Conservation (phyloP, 2,113 vertebrate species). For the Lophius piscatorius region DNA sequence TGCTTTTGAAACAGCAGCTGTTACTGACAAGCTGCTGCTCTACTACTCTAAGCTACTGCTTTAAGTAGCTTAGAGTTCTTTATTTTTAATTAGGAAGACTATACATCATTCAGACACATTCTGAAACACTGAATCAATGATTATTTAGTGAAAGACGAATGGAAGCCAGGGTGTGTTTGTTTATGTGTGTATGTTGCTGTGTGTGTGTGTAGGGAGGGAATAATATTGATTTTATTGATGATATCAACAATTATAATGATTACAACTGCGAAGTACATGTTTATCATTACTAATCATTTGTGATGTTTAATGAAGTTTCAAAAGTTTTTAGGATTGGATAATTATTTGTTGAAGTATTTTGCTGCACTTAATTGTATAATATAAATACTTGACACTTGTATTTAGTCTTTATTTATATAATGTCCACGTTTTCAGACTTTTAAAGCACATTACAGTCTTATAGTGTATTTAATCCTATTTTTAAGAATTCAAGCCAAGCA, state of each 20-base stretch:
- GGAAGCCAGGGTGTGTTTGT: constrained; percentile 31
- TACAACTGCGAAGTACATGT: constrained; percentile 46
- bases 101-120: constrained; percentile 43
- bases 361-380: too few species aligned
- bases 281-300: constrained; percentile 45
- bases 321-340: not conserved
- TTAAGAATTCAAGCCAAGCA: too few species aligned
- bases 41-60: too few species aligned
- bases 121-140: constrained; percentile 41
- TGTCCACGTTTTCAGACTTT: too few species aligned
- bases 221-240: constrained; percentile 62
- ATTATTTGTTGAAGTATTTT: too few species aligned
- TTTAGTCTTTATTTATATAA: too few species aligned
- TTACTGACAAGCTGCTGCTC: too few species aligned
- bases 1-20: constrained; percentile 4
- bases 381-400: too few species aligned
- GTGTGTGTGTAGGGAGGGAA: constrained; percentile 6
- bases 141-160: constrained; percentile 41
- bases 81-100: constrained; percentile 55
- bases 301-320: constrained; percentile 38
- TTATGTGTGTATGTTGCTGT: constrained; percentile 5
- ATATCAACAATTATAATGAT: constrained; percentile 68
- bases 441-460: too few species aligned
- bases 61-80: constrained; percentile 28
- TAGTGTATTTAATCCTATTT: too few species aligned